Percentiles rank a stretch among this genome's conserved stretches.
phyloP scores from a whole-genome alignment of 2,113 vertebrate genomes.

The Mesitornis unicolor region DNA sequence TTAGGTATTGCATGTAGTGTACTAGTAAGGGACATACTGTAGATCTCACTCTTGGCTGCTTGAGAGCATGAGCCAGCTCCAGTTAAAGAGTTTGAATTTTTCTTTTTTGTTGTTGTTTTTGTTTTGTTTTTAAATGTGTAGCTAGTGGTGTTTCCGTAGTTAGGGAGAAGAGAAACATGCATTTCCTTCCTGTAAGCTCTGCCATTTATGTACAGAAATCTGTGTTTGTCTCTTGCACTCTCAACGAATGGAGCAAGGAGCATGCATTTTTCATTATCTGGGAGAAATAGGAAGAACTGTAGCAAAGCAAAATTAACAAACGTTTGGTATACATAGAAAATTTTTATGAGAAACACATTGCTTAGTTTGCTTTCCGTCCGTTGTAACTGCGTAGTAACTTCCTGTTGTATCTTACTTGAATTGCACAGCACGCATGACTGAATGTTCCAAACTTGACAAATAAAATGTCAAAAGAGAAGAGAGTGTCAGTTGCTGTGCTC shows the following conservation, averaged over 20 bases:
- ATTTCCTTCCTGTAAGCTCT: neutral
- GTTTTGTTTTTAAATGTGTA: neutral
- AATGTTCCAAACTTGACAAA: neutral
- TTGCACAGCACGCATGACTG: neutral
- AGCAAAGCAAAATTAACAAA: neutral
- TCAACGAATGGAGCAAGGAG: neutral
- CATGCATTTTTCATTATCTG: neutral
- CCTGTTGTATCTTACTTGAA: neutral
- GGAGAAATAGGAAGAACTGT: neutral
- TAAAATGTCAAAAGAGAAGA: neutral
- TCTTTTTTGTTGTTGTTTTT: neutral
- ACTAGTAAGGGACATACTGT: neutral
- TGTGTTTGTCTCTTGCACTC: neutral
- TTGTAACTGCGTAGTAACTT: neutral
- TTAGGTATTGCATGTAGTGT: neutral
- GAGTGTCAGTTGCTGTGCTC: neutral
- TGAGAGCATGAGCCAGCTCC: neutral
- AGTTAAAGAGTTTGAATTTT: neutral
- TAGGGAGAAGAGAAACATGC: neutral
- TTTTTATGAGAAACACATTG: neutral
- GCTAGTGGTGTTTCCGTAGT: neutral
- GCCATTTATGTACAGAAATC: neutral
- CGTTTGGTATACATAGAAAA: neutral
- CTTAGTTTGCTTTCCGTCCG: neutral
- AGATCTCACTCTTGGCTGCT: neutral